Percentiles rank a stretch among this genome's conserved stretches.
These are phyloP conservation scores for Drosophila nr. perissopoda DNA, from an alignment of 2,888 invertebrate genomes.

Conservation along the genomic window DNA sequence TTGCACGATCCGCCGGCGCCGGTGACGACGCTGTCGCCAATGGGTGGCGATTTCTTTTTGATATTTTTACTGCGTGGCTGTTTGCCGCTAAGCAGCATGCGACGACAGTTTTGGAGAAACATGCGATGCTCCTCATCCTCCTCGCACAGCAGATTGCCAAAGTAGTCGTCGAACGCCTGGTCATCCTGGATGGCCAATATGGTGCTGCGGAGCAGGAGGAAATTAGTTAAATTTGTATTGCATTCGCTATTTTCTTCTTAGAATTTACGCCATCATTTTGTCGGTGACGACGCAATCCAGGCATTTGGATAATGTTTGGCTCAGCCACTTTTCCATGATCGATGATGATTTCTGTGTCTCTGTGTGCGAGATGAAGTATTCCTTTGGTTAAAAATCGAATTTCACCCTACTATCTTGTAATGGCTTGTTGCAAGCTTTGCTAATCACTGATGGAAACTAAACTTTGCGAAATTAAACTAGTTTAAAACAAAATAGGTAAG, in stretches of 20 bases:
- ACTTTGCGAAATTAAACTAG: conserved; percentile 23
- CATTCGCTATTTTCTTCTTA: neutral
- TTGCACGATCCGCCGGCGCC: conserved; percentile 81
- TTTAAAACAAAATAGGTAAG: conserved; percentile 9
- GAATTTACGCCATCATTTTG: conserved; percentile 88
- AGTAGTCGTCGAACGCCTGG: conserved; percentile 91
- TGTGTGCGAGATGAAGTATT: neutral
- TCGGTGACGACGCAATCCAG: conserved; percentile 89
- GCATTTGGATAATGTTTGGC: conserved; percentile 88
- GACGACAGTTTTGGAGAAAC: conserved; percentile 88
- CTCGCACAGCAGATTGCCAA: conserved; percentile 90
- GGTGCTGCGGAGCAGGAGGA: conserved; percentile 86
- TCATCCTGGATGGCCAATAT: conserved; percentile 90
- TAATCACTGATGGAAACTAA: too few species aligned
- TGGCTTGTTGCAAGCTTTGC: too few species aligned
- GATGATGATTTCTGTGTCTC: neutral
- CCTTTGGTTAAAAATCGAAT: neutral
- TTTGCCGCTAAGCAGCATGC: conserved; percentile 85
- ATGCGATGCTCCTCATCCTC: conserved; percentile 88
- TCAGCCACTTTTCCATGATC: conserved; percentile 88
- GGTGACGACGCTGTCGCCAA: neutral
- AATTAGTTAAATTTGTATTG: neutral
- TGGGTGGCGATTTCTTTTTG: conserved; percentile 31
- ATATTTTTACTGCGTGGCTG: conserved; percentile 48
- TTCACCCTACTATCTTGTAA: neutral